Conservation (phyloP, 2,888 invertebrate species). For the Oxyscelio sp. region DNA sequence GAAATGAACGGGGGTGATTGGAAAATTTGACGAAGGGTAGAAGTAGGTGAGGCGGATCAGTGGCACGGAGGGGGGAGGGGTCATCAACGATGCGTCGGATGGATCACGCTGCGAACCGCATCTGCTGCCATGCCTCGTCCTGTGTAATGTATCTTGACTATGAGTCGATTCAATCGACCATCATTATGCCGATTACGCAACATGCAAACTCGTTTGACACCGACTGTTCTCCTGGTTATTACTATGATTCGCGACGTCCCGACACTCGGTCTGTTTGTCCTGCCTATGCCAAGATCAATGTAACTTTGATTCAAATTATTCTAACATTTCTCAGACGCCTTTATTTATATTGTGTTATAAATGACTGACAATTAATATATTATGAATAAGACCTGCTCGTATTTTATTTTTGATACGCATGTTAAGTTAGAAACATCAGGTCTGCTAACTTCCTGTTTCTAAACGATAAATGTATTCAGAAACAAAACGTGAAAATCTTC, state of each 20-base stretch:
- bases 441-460: neutral
- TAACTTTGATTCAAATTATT: constrained; percentile 15
- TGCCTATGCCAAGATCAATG: constrained; percentile 29
- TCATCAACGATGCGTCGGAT: constrained; percentile 69
- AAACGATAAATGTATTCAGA: neutral
- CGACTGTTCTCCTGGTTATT: constrained; percentile 80
- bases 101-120: constrained; percentile 79
- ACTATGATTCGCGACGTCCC: constrained; percentile 74
- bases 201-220: constrained; percentile 58
- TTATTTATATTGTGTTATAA: no score
- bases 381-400: no score
- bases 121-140: constrained; percentile 84
- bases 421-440: neutral
- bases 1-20: constrained; percentile 85
- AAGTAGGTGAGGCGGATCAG: constrained; percentile 73
- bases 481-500: neutral
- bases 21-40: constrained; percentile 87
- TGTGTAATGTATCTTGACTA: constrained; percentile 84
- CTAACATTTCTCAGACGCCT: no score
- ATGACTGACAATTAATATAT: neutral
- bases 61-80: constrained; percentile 26
- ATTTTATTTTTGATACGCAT: neutral
- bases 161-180: constrained; percentile 86
- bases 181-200: constrained; percentile 85
- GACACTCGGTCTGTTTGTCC: constrained; percentile 19